These are phyloP conservation scores for Oreochromis niloticus DNA, from an alignment of 2,113 vertebrate species.

Conservation along the genomic window DNA sequence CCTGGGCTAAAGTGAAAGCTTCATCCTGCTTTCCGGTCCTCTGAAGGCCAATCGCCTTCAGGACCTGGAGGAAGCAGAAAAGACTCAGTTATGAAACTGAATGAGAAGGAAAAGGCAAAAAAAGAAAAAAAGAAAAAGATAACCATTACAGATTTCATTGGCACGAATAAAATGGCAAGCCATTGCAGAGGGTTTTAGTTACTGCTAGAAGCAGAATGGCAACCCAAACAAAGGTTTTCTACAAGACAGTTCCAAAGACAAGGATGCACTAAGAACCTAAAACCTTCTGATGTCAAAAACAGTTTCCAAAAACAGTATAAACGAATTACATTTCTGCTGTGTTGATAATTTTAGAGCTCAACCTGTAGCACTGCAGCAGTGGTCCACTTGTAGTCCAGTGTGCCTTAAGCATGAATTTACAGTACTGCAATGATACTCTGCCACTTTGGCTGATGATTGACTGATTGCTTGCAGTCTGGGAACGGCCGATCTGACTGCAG, in stretches of 20 bases:
- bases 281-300: neutral
- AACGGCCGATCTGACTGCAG: neutral
- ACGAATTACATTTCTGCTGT: neutral
- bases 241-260: neutral
- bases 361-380: neutral
- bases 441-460: neutral
- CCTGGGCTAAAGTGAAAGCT: slow-evolving; percentile 89
- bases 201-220: neutral
- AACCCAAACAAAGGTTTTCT: neutral
- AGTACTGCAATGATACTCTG: neutral
- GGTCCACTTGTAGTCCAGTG: neutral
- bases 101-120: neutral
- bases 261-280: neutral
- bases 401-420: neutral
- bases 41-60: slow-evolving; percentile 96
- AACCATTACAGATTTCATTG: neutral
- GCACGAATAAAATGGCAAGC: neutral
- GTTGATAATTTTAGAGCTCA: neutral
- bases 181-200: neutral
- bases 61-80: slow-evolving; percentile 72
- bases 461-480: neutral
- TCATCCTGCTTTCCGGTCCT: slow-evolving; percentile 95
- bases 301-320: neutral
- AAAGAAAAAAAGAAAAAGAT: neutral
- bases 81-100: neutral